Base-by-base conservation (phyloP, 2,888 invertebrate genomes). In the Panzeria rudis region DNA sequence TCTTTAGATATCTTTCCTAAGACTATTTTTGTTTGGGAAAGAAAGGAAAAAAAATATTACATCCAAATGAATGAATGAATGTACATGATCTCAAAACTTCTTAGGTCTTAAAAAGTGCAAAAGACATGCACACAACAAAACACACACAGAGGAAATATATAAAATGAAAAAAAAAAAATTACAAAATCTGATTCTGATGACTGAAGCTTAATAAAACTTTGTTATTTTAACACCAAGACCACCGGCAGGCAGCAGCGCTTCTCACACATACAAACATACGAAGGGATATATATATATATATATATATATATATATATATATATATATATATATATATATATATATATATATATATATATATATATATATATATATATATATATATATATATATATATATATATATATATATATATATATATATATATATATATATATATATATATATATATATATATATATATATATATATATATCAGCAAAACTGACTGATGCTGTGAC, bases 191-290 rank as follows among this genome's bases (percentile, higher is more conserved):
- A 73, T 50, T 64, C 73, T 80, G 73, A 80, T 66, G 73, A 38
- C 76, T 83, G 71, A 73, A 69, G 73, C 82, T 82, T 82, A 85
- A 82, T 84, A 82, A 85, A 85, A 85, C 85, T 75, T 85, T 82
- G 78, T 85, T 85, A 82, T 82, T 78, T 82, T 78, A 85, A 85
- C 64, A 85, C 82, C 64, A 66, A 59, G 20, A 44, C 47, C 38
- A 41, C 41, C 35, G 41, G 50, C 59, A 61, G n/a, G 29, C 29
- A 4, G 35, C 56, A 56, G 66, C n/a, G 15, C 35, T 32, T 20
- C 7, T 23, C n/a, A 38, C 13, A 50, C 23, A 59, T 50, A 61
- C 11, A 52, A 47, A 52, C 50, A 17, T 13, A 44, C 32, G 9
- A 8, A 23, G 25, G 20, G 7, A 59, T 13, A 13, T 38, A 38